phyloP scores from a whole-genome alignment of 2,113 vertebrate species.

The Larimichthys polyactis region DNA sequence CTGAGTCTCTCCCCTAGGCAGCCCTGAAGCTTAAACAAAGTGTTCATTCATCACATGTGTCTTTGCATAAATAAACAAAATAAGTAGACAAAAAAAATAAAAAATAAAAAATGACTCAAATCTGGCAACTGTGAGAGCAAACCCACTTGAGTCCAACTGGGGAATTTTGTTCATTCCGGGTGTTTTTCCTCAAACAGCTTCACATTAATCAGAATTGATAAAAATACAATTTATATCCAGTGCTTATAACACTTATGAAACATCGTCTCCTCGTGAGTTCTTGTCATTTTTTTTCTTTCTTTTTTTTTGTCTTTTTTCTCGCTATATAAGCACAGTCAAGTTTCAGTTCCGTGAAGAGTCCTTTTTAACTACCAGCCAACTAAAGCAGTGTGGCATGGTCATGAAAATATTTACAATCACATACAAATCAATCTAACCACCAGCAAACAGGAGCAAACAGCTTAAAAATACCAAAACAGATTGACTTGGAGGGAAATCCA shows the following conservation, averaged over 20 bases:
- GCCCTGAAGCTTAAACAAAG: constrained; percentile 95
- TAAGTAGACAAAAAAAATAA: constrained; percentile 89
- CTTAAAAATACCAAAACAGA: constrained; percentile 85
- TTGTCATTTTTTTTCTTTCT: constrained; percentile 73
- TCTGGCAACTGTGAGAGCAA: constrained; percentile 93
- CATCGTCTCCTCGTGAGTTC: constrained; percentile 89
- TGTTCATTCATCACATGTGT: constrained; percentile 94
- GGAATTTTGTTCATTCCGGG: constrained; percentile 94
- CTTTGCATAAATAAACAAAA: constrained; percentile 99
- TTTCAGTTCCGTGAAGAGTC: constrained; percentile 96
- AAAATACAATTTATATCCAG: constrained; percentile 99
- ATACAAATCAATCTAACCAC: constrained; percentile 83
- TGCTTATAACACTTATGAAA: constrained; percentile 99
- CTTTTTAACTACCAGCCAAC: constrained; percentile 92
- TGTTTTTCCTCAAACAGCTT: constrained; percentile 93
- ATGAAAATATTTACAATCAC: constrained; percentile 89
- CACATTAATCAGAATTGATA: constrained; percentile 99
- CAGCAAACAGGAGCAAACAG: constrained; percentile 87
- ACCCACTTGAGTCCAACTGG: constrained; percentile 93
- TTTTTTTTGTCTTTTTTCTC: constrained; percentile 61
- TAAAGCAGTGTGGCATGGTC: constrained; percentile 94
- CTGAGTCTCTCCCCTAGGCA: constrained; percentile 85
- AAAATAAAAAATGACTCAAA: constrained; percentile 90
- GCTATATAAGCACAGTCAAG: constrained; percentile 96
- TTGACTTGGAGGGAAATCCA: constrained; percentile 87